Percentiles rank a stretch among this genome's conserved stretches.
Conservation (phyloP, 2,797 vertebrate species). For the Enteromius treurensis region DNA sequence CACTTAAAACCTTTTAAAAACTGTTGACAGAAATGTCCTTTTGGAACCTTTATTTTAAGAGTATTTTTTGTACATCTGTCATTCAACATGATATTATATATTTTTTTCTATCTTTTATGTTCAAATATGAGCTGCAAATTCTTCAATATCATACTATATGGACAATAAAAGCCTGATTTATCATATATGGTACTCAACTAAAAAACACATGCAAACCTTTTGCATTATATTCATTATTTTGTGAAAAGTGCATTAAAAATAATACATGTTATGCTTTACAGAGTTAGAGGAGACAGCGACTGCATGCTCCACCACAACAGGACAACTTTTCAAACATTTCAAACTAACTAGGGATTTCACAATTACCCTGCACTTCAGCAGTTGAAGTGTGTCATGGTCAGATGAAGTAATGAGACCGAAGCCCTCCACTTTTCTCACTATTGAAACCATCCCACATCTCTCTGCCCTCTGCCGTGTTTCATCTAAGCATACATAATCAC, state of each 20-base stretch:
- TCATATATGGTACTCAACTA: not conserved
- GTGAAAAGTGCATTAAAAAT: not conserved
- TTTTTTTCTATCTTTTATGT: not conserved
- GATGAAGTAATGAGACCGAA: not conserved
- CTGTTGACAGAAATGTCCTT: not conserved
- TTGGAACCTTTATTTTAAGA: not conserved
- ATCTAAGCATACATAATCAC: constrained; percentile 37
- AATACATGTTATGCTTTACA: not conserved
- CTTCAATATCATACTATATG: not conserved
- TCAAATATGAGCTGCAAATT: not conserved
- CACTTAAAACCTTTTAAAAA: not conserved
- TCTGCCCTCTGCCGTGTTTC: not conserved
- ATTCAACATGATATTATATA: not conserved
- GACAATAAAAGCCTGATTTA: not conserved
- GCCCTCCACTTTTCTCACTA: constrained; percentile 2
- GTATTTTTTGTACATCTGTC: not conserved
- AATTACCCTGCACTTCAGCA: not conserved
- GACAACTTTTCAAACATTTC: not conserved
- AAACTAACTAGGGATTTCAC: not conserved
- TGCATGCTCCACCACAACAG: not conserved
- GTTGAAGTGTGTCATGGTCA: not conserved
- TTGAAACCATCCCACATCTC: constrained; percentile 15
- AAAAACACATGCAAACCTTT: not conserved
- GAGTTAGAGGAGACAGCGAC: not conserved
- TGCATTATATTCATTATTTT: not conserved